Evolutionary conservation across 2,888 invertebrate genomes (phyloP).

Genomic region (Rhamnusium bicolor): DNA sequence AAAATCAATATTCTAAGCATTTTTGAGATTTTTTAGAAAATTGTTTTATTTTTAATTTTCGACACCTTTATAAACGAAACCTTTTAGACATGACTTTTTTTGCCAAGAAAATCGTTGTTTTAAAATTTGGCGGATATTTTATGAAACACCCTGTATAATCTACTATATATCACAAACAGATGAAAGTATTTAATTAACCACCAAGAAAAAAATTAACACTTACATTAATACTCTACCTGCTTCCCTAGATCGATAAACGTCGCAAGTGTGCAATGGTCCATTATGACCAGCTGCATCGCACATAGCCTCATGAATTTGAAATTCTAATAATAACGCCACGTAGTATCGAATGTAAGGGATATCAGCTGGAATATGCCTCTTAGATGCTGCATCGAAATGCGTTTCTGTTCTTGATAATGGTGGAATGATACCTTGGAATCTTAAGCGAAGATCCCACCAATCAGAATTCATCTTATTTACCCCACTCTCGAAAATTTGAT

Average conservation of each 20-base stretch:
- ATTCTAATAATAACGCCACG: conserved; percentile 86
- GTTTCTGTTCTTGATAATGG: conserved; percentile 79
- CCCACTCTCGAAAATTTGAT: conserved; percentile 84
- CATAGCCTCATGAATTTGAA: conserved; percentile 87
- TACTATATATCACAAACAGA: no score
- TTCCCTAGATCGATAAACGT: conserved; percentile 84
- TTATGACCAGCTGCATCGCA: conserved; percentile 82
- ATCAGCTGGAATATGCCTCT: conserved; percentile 87
- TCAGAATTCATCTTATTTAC: conserved; percentile 80
- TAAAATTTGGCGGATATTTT: no score
- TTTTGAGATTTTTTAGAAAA: no score
- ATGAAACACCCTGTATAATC: no score
- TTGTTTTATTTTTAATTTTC: no score
- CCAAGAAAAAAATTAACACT: no score
- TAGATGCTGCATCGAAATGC: conserved; percentile 89
- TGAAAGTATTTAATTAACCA: no score
- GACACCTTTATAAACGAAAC: no score
- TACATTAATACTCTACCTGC: conserved; percentile 85
- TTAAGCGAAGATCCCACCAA: conserved; percentile 84
- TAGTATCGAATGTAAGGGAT: conserved; percentile 85
- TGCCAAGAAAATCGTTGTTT: no score
- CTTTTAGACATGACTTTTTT: no score
- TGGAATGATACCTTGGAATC: conserved; percentile 84
- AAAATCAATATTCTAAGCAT: no score
- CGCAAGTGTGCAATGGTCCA: conserved; percentile 86